A percentile compares a stretch with the other conserved stretches of the same genome.
Evolutionary conservation across 2,888 invertebrate genomes (phyloP).

Genomic region (Pteria penguin): DNA sequence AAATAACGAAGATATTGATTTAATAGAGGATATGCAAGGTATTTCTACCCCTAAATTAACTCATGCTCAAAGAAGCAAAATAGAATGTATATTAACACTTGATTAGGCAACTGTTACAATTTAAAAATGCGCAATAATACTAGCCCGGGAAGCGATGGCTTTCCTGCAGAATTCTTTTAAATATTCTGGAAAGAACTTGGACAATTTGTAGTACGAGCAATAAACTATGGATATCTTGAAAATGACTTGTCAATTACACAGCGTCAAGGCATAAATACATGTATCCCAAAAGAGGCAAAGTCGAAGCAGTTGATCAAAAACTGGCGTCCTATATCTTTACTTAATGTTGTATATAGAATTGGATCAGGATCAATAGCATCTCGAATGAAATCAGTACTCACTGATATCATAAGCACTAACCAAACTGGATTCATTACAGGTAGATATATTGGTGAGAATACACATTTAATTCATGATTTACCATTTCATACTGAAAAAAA

Average conservation of each 20-base stretch:
- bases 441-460: not conserved
- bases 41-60: not conserved
- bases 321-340: constrained; percentile 13
- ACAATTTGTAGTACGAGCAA: constrained; percentile 1
- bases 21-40: not conserved
- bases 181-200: constrained; percentile 9
- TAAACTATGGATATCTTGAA: not conserved
- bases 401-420: not conserved
- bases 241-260: not conserved
- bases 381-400: not conserved
- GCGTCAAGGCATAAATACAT: constrained; percentile 8
- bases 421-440: not conserved
- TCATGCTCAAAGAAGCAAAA: not conserved
- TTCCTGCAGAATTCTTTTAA: constrained; percentile 5
- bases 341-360: constrained; percentile 15
- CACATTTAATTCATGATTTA: not conserved
- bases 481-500: not conserved
- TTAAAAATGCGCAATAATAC: not conserved
- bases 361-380: constrained; percentile 14
- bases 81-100: not conserved
- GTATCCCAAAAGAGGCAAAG: constrained; percentile 1
- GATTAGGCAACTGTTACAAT: not conserved
- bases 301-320: constrained; percentile 1
- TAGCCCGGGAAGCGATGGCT: not conserved
- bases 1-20: not conserved